Percentiles rank a stretch among this genome's conserved stretches.
These are phyloP conservation scores for Leiothrix lutea DNA, from an alignment of 2,113 vertebrate species.

Conservation along the genomic window DNA sequence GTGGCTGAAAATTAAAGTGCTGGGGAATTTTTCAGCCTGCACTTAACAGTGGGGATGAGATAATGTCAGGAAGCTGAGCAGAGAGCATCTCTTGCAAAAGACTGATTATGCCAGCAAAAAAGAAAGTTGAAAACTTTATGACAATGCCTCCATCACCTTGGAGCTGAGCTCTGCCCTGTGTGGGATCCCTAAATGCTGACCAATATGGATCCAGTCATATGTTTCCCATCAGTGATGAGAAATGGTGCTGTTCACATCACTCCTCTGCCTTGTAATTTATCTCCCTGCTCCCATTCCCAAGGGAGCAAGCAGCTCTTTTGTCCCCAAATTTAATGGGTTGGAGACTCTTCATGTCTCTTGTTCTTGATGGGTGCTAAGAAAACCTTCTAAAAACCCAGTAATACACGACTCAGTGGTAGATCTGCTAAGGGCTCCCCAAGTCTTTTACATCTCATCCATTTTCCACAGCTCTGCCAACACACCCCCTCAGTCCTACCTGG, in stretches of 20 bases:
- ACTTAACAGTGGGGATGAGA: background rate
- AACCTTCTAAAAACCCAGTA: background rate
- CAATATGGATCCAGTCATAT: accelerated
- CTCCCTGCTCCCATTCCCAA: background rate
- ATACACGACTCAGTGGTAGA: background rate
- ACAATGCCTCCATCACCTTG: background rate
- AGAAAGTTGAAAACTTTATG: background rate
- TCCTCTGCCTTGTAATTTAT: background rate
- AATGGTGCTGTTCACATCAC: background rate
- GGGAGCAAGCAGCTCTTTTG: background rate
- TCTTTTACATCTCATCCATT: background rate
- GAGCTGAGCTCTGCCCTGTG: background rate
- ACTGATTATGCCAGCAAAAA: background rate
- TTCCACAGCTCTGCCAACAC: background rate
- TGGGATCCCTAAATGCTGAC: background rate
- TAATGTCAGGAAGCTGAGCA: background rate
- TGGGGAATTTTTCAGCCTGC: background rate
- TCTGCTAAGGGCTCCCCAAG: background rate
- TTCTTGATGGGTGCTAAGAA: background rate
- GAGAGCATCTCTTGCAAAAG: background rate
- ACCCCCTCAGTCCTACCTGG: background rate
- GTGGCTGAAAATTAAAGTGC: background rate
- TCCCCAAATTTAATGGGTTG: background rate
- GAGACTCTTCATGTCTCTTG: background rate
- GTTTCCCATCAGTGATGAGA: background rate